A percentile compares a stretch with the other conserved stretches of the same genome.
phyloP scores from a whole-genome alignment of 2,888 invertebrate species.

The Oligia strigilis region DNA sequence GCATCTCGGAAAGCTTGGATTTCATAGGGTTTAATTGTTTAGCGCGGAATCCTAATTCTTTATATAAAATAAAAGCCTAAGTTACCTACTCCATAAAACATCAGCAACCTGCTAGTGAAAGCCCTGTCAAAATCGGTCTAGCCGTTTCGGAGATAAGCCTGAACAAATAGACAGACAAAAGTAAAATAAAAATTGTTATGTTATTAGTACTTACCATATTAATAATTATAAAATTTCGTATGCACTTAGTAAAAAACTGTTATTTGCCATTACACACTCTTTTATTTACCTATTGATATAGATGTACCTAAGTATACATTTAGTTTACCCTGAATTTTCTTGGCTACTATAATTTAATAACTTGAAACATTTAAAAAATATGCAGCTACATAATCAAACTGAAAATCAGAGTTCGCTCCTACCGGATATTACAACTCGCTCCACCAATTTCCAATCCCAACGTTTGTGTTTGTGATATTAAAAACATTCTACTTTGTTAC shows the following conservation, averaged over 20 bases:
- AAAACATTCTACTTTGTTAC: conserved; percentile 32
- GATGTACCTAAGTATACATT: not conserved
- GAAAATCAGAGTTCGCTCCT: conserved; percentile 13
- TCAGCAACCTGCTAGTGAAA: not conserved
- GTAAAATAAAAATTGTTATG: too few species aligned
- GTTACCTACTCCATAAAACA: not conserved
- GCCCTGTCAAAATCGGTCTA: not conserved
- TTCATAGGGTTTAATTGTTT: not conserved
- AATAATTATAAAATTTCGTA: not conserved
- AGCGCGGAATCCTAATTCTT: not conserved
- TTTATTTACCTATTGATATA: too few species aligned
- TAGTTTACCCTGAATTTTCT: not conserved
- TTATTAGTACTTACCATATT: too few species aligned
- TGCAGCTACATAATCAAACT: conserved; percentile 12
- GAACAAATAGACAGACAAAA: not conserved
- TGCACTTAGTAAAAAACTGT: not conserved
- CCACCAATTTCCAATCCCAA: conserved; percentile 47
- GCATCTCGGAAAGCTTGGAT: not conserved
- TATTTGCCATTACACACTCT: not conserved
- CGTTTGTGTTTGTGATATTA: conserved; percentile 51
- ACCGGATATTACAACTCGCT: conserved; percentile 59
- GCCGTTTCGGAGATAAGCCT: not conserved
- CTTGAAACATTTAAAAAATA: not conserved
- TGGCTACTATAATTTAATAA: not conserved
- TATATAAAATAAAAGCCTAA: not conserved